A percentile compares a stretch with the other conserved stretches of the same genome.
Conservation (phyloP, 1,140 invertebrate genomes). For the Xylocopa sonorina region DNA sequence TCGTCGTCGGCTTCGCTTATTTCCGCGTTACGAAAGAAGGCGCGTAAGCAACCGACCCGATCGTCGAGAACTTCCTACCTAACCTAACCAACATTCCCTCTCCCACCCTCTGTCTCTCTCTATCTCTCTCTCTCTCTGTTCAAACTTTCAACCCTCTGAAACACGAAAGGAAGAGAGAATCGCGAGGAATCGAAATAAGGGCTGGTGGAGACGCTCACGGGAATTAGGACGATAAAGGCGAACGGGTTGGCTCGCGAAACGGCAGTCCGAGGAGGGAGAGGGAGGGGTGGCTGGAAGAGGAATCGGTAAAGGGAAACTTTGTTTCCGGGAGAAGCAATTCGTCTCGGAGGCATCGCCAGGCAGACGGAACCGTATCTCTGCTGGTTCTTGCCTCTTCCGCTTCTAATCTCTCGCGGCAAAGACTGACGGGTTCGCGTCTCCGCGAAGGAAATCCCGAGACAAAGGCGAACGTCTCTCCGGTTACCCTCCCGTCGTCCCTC, state of each 20-base stretch:
- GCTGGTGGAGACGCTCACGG: too few relatives aligned
- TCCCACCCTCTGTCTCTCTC: too few relatives aligned
- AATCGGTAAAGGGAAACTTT: slow-evolving; percentile 56
- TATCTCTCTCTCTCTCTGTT: too few relatives aligned
- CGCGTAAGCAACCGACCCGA: not conserved
- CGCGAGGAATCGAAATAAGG: too few relatives aligned
- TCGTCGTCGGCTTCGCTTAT: slow-evolving; percentile 19
- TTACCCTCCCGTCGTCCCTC: not conserved
- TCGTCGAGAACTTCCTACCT: not conserved
- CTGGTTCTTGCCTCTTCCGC: slow-evolving; percentile 36
- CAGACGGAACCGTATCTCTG: slow-evolving; percentile 41
- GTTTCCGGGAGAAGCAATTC: slow-evolving; percentile 58
- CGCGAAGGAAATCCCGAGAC: slow-evolving; percentile 50
- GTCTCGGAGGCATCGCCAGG: slow-evolving; percentile 47
- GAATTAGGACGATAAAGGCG: slow-evolving; percentile 23
- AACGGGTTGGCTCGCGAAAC: too few relatives aligned
- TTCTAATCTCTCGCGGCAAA: slow-evolving; percentile 52
- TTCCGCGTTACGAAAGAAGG: slow-evolving; percentile 42
- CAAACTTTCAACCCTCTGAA: too few relatives aligned
- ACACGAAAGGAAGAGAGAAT: too few relatives aligned
- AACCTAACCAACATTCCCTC: too few relatives aligned
- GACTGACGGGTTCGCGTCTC: slow-evolving; percentile 47
- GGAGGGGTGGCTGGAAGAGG: not conserved
- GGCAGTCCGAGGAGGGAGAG: too few relatives aligned
- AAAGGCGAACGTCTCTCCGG: slow-evolving; percentile 28